Conservation (phyloP, 2,888 invertebrate species). For the Habroteleia sp. region DNA sequence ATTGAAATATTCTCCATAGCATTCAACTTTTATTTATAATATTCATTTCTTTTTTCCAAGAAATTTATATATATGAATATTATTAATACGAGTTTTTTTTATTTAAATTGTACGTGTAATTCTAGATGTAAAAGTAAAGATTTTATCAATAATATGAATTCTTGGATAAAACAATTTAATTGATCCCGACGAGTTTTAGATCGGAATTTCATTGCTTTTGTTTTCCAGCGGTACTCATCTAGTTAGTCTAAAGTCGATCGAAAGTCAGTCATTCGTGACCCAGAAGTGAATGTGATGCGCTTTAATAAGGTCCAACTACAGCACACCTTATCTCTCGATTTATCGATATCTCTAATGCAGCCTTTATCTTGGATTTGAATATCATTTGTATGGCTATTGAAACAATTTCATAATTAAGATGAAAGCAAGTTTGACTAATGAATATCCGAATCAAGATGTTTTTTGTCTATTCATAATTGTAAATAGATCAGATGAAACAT, state of each 20-base stretch:
- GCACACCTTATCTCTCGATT: slow-evolving; percentile 53
- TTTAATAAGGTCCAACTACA: slow-evolving; percentile 65
- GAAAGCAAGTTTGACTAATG: slow-evolving; percentile 12
- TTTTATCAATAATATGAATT: slow-evolving; percentile 13
- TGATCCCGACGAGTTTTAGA: slow-evolving; percentile 17
- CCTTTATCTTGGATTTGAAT: slow-evolving; percentile 43
- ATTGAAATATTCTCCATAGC: too few species aligned
- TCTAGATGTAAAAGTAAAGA: too few species aligned
- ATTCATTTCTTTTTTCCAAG: too few species aligned
- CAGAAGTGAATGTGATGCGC: slow-evolving; percentile 50
- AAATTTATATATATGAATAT: too few species aligned
- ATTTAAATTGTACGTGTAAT: too few species aligned
- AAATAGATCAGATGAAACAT: too few species aligned
- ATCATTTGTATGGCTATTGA: slow-evolving; percentile 25
- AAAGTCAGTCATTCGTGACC: slow-evolving; percentile 48
- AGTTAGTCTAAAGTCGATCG: slow-evolving; percentile 50
- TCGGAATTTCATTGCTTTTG: slow-evolving; percentile 38
- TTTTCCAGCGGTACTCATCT: slow-evolving; percentile 29
- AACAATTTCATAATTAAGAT: slow-evolving; percentile 38
- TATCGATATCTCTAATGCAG: slow-evolving; percentile 35
- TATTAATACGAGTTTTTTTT: too few species aligned
- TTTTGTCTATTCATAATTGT: too few species aligned
- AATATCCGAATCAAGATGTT: too few species aligned
- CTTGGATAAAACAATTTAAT: slow-evolving; percentile 29
- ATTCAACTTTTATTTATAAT: too few species aligned